Evolutionary conservation across 2,888 invertebrate species (phyloP), one percentile per base, ranked within the genome.

Genomic region (Aporophyla lueneburgensis): DNA sequence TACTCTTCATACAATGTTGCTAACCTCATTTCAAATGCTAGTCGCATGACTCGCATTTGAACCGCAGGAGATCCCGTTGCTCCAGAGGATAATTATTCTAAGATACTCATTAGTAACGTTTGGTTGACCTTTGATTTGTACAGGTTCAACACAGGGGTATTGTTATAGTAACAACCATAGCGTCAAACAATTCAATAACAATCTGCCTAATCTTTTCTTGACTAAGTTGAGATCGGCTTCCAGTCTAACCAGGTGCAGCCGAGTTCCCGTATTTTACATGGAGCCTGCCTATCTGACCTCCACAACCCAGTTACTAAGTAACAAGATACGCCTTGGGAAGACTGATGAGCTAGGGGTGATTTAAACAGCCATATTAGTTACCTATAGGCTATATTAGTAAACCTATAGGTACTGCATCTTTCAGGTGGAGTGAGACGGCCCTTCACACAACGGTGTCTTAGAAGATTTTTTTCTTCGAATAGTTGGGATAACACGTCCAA

Each of bases 11-110:
- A 83, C 63, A 77, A 66, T 76, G 78, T 80, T 59, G 59, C 43
- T 21, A 27, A 27, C 51, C 58, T 66, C 43, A 56, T 77, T 51
- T 24, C 10, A 12, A 77, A 63, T 49, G 27, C 54, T 16, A 33
- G 21, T 14, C 77, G 14, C 65, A 69, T 51, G 77, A 16, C 43
- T 67, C 61, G 21, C 76, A 33, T 61, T 33, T 67, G 82, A 67
- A 75, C 66, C 9, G 24, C 10, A 46, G 19, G 16, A 77, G 69
- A 83, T 77, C 59, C 83, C 69, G 83, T 78, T 83, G 63, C 33
- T 70, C 10, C 1, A 24, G 49, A 77, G 69, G 78, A 69, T 61
- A 83, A 77, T 80, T 59, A 83, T 66, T 43, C 43, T 46, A 51
- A 56, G 43, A 49, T 56, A 67, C 24, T 65, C 56, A 51, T 56